phyloP scores from a whole-genome alignment of 2,888 invertebrate genomes.

The Synanthedon andrenaeformis region DNA sequence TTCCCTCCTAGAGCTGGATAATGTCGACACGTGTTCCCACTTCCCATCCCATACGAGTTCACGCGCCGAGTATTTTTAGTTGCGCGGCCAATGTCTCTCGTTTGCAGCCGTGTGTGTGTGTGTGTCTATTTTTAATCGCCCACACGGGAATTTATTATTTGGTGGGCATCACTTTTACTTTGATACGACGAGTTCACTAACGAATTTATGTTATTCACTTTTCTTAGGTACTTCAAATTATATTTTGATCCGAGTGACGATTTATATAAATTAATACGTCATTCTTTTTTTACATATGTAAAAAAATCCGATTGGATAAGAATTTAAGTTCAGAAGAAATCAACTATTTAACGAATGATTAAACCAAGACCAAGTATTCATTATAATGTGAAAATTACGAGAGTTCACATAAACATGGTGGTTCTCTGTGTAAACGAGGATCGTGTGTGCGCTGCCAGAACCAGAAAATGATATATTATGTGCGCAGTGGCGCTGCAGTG shows the following conservation, averaged over 20 bases:
- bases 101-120: neutral
- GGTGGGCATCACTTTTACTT: neutral
- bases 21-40: neutral
- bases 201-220: too few relatives aligned
- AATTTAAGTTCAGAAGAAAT: too few relatives aligned
- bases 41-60: neutral
- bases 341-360: too few relatives aligned
- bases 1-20: neutral
- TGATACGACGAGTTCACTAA: neutral
- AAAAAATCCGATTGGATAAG: too few relatives aligned
- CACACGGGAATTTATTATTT: neutral
- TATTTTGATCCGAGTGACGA: too few relatives aligned
- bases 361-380: too few relatives aligned
- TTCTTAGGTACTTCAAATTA: too few relatives aligned
- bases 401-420: too few relatives aligned
- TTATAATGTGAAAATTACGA: too few relatives aligned
- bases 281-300: too few relatives aligned
- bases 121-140: neutral
- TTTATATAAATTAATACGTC: too few relatives aligned
- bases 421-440: neutral
- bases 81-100: neutral
- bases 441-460: neutral
- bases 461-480: neutral
- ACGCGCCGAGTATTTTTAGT: constrained; percentile 4
- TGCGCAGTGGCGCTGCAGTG: neutral